Evolutionary conservation across 2,113 vertebrate genomes (phyloP).

Genomic region (Tragulus kanchil): DNA sequence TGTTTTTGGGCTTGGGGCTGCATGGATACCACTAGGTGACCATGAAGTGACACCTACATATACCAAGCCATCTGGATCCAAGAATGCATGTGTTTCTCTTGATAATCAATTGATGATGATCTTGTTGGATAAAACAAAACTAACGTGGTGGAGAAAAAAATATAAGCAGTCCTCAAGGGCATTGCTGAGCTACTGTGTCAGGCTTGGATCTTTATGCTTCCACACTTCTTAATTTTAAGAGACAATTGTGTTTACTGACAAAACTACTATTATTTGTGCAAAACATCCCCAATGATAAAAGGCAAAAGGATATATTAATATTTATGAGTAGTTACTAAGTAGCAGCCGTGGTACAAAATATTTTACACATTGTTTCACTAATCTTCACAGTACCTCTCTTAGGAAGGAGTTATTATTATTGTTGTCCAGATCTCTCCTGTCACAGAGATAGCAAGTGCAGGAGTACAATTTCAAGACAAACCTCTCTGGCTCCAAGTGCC

Average conservation of each 20-base stretch:
- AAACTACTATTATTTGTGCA: slow-evolving; percentile 5
- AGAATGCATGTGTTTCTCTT: background rate
- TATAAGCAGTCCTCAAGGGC: background rate
- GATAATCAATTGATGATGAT: background rate
- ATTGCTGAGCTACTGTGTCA: background rate
- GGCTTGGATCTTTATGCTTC: background rate
- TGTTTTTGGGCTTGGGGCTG: background rate
- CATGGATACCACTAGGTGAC: background rate
- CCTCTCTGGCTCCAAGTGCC: background rate
- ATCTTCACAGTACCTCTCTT: background rate
- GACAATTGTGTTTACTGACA: background rate
- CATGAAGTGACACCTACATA: background rate
- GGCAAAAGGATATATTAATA: background rate
- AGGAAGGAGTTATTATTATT: background rate
- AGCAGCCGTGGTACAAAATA: background rate
- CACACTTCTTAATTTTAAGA: slow-evolving; percentile 33
- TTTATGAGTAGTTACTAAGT: background rate
- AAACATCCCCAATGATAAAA: background rate
- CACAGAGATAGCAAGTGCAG: background rate
- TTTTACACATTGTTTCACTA: slow-evolving; percentile 25
- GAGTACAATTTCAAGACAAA: background rate
- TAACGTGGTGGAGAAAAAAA: background rate
- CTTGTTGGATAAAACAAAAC: background rate
- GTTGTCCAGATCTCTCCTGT: background rate
- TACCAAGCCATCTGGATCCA: background rate